Conservation (phyloP, 2,113 vertebrate species). For the Eudyptes chrysolophus region DNA sequence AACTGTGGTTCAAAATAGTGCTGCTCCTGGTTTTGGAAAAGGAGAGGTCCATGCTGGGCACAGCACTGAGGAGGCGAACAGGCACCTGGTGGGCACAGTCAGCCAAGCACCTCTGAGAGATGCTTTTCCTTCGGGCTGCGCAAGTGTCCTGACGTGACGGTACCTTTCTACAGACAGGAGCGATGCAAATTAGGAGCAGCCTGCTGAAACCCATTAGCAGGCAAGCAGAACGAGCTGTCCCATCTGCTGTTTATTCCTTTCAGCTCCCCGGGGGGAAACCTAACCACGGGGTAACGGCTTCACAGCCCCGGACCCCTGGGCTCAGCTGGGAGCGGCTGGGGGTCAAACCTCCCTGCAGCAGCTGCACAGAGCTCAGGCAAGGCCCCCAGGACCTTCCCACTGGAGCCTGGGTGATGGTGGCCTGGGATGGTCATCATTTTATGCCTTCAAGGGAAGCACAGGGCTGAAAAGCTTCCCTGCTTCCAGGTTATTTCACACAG, state of each 20-base stretch:
- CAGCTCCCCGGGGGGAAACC: slow-evolving; percentile 39
- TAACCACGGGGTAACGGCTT: slow-evolving; percentile 24
- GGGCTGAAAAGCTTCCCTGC: neutral
- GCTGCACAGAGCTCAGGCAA: neutral
- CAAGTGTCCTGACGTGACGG: rapidly evolving
- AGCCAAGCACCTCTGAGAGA: neutral
- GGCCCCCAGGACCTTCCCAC: neutral
- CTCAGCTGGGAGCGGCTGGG: neutral
- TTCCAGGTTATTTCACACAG: neutral
- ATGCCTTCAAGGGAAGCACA: neutral
- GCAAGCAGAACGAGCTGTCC: slow-evolving; percentile 42
- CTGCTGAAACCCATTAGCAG: slow-evolving; percentile 40
- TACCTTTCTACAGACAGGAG: neutral
- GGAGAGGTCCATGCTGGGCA: neutral
- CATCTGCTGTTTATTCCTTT: slow-evolving; percentile 70
- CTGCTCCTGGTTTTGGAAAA: neutral
- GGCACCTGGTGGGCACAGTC: neutral
- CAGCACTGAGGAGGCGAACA: neutral
- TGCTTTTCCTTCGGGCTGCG: neutral
- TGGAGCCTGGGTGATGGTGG: neutral
- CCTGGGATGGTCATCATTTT: neutral
- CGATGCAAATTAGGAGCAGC: neutral
- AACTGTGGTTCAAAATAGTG: neutral
- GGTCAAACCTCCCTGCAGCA: slow-evolving; percentile 16
- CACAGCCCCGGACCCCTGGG: neutral